Evolutionary conservation across 2,113 vertebrate species (phyloP), one percentile per base, ranked within the genome.

Genomic region (Plecturocebus donacophilus): DNA sequence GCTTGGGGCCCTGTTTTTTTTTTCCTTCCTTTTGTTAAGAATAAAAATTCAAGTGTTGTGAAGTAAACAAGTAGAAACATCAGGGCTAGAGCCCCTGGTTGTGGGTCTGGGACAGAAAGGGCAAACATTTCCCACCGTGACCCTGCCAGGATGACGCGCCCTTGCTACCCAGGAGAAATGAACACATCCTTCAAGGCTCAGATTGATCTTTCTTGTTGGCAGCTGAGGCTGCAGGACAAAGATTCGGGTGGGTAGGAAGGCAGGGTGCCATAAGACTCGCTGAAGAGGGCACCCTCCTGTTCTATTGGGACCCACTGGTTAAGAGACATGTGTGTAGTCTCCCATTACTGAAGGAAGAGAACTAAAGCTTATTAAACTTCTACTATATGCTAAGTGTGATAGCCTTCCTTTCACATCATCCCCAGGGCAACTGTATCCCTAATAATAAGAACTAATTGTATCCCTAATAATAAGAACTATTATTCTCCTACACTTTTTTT

Each of bases 41-140:
- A 92, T n/a, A 71, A 93, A 95, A 61, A 61, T 45, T 70, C 40
- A 66, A 73, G 52, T 79, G 96, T 92, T 96, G 27, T 88, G 82
- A 97, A 5, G 9, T 42, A 27, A 89, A 83, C 52, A 83, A 75
- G 61, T 56, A 77, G 82, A 89, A 95, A 70, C 52, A 52, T n/a
- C 23, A 56, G 77, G 52, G 21, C 23, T n/a, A 35, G 5, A 85
- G 16, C 35, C 25, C 23, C 32, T 52, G 71, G 23, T 56, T 40
- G 38, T 80, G 64, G 47, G 35, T 30, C 14, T 13, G 19, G 61
- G 73, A 83, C 6, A 49, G 70, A 79, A 20, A 42, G 56, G n/a
- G 8, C 40, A 71, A 25, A 23, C 5, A 5, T 27, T 94, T 90
- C 49, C 56, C 45, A 88, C 19, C 76, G 45, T 3, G 35, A 30